Evolutionary conservation across 2,113 vertebrate genomes (phyloP).

Genomic region (Neoarius graeffei): DNA sequence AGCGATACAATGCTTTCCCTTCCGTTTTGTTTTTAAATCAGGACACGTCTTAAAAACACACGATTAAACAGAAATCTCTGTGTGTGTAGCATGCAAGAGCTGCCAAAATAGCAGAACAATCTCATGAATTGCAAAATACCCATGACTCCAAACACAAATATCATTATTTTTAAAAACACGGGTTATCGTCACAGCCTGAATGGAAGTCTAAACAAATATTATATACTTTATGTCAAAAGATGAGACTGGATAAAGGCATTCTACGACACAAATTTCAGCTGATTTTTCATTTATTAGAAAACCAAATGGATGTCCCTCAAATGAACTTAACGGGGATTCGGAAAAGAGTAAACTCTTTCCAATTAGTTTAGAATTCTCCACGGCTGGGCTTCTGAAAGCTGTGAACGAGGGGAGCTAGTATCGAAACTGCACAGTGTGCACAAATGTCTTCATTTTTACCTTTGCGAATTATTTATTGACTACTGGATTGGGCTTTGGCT

Average conservation of each 20-base stretch:
- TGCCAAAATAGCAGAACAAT: background rate
- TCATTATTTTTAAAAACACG: background rate
- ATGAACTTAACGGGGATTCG: background rate
- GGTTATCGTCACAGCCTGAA: background rate
- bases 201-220: background rate
- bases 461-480: slow-evolving; percentile 1
- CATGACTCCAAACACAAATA: background rate
- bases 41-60: background rate
- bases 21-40: background rate
- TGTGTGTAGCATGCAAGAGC: background rate
- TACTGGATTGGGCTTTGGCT: background rate
- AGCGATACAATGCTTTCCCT: background rate
- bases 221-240: background rate
- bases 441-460: background rate
- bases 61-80: background rate
- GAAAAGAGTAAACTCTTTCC: background rate
- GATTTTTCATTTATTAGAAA: background rate
- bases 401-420: background rate
- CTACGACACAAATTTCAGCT: background rate
- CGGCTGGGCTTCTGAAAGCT: background rate
- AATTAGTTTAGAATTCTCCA: background rate
- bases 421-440: background rate
- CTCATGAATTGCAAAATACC: background rate
- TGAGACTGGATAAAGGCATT: background rate
- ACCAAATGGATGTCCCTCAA: background rate